Base-by-base conservation (phyloP, 2,888 invertebrate species). In the Scelioninae gen. 1 region DNA sequence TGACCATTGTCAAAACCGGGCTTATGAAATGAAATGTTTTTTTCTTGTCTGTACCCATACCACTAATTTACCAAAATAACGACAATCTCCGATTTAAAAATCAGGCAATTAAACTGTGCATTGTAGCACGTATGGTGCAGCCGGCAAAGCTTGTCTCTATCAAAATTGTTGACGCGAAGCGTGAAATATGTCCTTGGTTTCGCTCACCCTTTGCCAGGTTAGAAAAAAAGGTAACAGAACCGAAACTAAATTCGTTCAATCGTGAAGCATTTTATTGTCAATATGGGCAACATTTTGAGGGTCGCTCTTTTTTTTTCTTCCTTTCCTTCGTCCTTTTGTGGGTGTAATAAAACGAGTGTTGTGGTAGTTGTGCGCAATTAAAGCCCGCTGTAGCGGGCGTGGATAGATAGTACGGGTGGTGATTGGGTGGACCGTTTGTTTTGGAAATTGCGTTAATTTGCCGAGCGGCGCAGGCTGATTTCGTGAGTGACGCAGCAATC, bases 401-500 rank as follows among this genome's bases (percentile, higher is more conserved):
- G n/a, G n/a, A n/a, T n/a, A n/a, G n/a, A n/a, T n/a, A n/a, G n/a
- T n/a, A n/a, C n/a, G n/a, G n/a, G n/a, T n/a, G n/a, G n/a, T n/a
- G n/a, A n/a, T n/a, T n/a, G n/a, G n/a, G n/a, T n/a, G n/a, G n/a
- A n/a, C n/a, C n/a, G n/a, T n/a, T n/a, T n/a, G n/a, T n/a, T n/a
- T n/a, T n/a, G n/a, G n/a, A n/a, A n/a, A n/a, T n/a, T n/a, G n/a
- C n/a, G n/a, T n/a, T n/a, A n/a, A n/a, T n/a, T n/a, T n/a, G n/a
- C n/a, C n/a, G n/a, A n/a, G n/a, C n/a, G n/a, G n/a, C n/a, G n/a
- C n/a, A 85, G 88, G 88, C 88, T 90, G 90, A 91, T 90, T 91
- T 90, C 87, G 88, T 87, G 90, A 89, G 89, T 90, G 91, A 91
- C 90, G 88, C 88, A 87, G 88, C 90, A 91, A 91, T 91, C 91